Percentiles rank a stretch among this genome's conserved stretches.
Conservation (phyloP, 2,888 invertebrate genomes). For the Chelonus formosanus region DNA sequence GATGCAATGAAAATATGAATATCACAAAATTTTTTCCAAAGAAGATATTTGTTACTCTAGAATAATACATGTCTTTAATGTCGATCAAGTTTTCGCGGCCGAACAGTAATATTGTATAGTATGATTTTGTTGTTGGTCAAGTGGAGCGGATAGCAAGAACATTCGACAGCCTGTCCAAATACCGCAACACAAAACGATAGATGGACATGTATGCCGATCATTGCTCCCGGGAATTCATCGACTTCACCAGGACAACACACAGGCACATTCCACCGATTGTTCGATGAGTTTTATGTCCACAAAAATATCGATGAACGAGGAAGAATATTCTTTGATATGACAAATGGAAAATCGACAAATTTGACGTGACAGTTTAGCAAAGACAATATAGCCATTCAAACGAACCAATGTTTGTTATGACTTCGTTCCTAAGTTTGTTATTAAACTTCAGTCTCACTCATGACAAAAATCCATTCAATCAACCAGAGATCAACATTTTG, state of each 20-base stretch:
- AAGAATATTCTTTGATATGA: conserved; percentile 34
- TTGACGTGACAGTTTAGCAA: conserved; percentile 37
- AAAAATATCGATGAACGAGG: conserved; percentile 22
- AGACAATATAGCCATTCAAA: conserved; percentile 32
- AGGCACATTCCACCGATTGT: conserved; percentile 39
- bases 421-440: conserved; percentile 32
- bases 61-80: conserved; percentile 37
- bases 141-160: conserved; percentile 19
- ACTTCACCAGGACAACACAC: conserved; percentile 26
- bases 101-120: conserved; percentile 21
- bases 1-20: too few species aligned
- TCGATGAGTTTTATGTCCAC: conserved; percentile 24
- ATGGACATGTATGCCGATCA: conserved; percentile 40
- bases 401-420: conserved; percentile 43
- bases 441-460: too few species aligned
- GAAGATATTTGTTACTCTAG: conserved; percentile 9
- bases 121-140: conserved; percentile 24
- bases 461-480: too few species aligned
- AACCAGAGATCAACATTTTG: too few species aligned
- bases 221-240: conserved; percentile 34
- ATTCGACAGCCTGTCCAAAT: conserved; percentile 59
- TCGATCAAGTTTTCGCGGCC: conserved; percentile 10
- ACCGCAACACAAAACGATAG: conserved; percentile 44
- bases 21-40: neutral
- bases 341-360: conserved; percentile 44